These are phyloP conservation scores for Artibeus lituratus DNA, from an alignment of 2,797 vertebrate genomes.

Conservation along the genomic window DNA sequence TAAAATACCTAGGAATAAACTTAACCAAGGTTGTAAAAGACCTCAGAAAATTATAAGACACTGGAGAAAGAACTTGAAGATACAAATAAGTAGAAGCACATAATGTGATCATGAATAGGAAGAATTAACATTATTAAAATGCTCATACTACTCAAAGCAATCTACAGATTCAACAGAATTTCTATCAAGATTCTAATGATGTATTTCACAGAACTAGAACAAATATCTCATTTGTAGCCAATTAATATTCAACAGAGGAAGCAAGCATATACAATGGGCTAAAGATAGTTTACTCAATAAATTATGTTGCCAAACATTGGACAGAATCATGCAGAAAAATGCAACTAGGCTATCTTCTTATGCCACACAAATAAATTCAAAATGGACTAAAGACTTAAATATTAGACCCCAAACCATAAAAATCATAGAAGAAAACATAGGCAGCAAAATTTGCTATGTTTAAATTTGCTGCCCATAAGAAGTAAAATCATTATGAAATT, in stretches of 20 bases:
- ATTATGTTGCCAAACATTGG: background rate
- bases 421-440: background rate
- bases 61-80: background rate
- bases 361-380: background rate
- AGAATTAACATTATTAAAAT: background rate
- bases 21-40: background rate
- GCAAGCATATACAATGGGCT: background rate
- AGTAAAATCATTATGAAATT: constrained; percentile 3
- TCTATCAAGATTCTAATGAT: background rate
- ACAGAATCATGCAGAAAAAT: background rate
- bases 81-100: background rate
- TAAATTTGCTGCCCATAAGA: background rate
- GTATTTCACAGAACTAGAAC: background rate
- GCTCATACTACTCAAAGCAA: background rate
- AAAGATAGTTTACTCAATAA: background rate
- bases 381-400: background rate
- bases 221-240: background rate
- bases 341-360: background rate
- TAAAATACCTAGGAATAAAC: background rate
- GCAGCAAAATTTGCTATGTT: background rate
- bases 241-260: background rate
- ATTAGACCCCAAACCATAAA: background rate
- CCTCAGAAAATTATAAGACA: background rate
- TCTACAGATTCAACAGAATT: background rate
- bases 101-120: background rate